These are phyloP conservation scores for Tiphia femorata DNA, from an alignment of 2,888 invertebrate species.

Conservation along the genomic window DNA sequence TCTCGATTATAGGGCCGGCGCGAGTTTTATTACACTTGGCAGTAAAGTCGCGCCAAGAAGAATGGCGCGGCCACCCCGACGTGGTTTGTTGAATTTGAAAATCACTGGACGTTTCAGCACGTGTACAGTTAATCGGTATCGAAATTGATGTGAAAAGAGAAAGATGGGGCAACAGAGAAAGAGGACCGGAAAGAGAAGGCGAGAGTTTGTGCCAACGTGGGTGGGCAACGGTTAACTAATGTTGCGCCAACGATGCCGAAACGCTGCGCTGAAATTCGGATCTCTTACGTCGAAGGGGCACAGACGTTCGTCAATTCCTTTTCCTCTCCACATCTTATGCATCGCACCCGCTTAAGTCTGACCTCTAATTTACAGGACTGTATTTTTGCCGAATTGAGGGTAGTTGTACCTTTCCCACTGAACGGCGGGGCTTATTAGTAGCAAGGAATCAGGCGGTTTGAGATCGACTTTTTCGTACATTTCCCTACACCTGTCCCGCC, in stretches of 20 bases:
- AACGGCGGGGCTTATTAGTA: conserved; percentile 31
- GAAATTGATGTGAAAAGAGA: conserved; percentile 27
- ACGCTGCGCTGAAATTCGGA: conserved; percentile 46
- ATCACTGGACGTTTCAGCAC: conserved; percentile 24
- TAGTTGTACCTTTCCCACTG: conserved; percentile 33
- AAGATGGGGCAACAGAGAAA: conserved; percentile 3
- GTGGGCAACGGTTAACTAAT: conserved; percentile 17
- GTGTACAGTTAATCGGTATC: conserved; percentile 36
- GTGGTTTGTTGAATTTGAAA: conserved; percentile 25
- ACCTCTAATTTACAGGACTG: conserved; percentile 28
- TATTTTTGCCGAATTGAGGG: conserved; percentile 41
- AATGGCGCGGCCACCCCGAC: too few species aligned
- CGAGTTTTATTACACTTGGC: conserved; percentile 23
- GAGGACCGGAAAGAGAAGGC: conserved; percentile 13
- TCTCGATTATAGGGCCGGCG: conserved; percentile 13
- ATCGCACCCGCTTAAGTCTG: conserved; percentile 14
- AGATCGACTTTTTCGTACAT: too few species aligned
- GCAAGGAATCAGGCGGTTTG: too few species aligned
- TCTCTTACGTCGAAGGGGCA: conserved; percentile 36
- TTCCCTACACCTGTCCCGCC: too few species aligned
- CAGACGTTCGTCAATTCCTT: conserved; percentile 46
- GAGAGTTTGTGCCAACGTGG: not conserved
- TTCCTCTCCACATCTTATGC: conserved; percentile 20
- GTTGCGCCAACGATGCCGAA: conserved; percentile 48
- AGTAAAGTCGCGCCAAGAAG: conserved; percentile 31